These are phyloP conservation scores for Bubo scandiacus DNA, from an alignment of 2,113 vertebrate species.

Conservation along the genomic window DNA sequence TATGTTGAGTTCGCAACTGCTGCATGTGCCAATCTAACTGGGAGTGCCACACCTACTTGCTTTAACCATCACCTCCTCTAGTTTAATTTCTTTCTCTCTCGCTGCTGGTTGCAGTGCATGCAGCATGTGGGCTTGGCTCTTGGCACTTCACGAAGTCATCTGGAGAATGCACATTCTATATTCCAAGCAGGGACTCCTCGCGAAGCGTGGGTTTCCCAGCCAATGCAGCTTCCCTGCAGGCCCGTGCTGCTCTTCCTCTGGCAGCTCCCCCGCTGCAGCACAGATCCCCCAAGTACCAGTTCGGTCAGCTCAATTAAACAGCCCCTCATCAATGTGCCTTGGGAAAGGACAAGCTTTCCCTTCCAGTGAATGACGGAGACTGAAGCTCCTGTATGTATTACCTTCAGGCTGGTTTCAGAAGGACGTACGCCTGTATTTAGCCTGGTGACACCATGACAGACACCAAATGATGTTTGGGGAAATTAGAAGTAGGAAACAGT, in stretches of 20 bases:
- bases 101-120: background rate
- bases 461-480: background rate
- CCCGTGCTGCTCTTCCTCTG: background rate
- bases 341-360: background rate
- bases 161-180: background rate
- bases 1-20: background rate
- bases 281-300: background rate
- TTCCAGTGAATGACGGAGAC: background rate
- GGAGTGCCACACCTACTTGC: background rate
- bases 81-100: background rate
- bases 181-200: fast-evolving
- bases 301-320: slow-evolving; percentile 15
- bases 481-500: background rate
- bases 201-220: fast-evolving
- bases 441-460: background rate
- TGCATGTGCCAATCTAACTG: background rate
- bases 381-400: background rate
- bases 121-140: background rate
- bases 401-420: background rate
- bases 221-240: background rate
- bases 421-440: fast-evolving
- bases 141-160: background rate
- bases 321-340: fast-evolving
- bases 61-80: background rate
- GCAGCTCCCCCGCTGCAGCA: background rate